Evolutionary conservation across 2,797 vertebrate genomes (phyloP).

Genomic region (Nasua narica): DNA sequence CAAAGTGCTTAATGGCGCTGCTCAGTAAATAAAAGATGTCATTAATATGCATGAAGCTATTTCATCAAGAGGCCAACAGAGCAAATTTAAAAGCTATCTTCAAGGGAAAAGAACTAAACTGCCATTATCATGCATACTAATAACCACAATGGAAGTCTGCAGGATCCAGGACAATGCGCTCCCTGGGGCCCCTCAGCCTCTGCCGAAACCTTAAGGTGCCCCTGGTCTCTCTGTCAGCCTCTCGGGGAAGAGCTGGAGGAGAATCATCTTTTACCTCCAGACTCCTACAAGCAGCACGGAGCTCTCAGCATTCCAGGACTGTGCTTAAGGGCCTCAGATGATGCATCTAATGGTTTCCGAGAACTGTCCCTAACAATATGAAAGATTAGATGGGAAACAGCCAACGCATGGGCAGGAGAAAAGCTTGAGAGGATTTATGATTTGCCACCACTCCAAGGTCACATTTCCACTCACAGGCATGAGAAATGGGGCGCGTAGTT

Average conservation of each 20-base stretch:
- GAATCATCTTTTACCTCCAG: conserved; percentile 28
- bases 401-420: background rate
- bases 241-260: background rate
- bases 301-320: conserved; percentile 9
- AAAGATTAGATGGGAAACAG: conserved; percentile 61
- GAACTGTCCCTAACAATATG: conserved; percentile 48
- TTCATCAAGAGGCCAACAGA: conserved; percentile 75
- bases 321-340: background rate
- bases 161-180: conserved; percentile 42
- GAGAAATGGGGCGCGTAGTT: conserved; percentile 35
- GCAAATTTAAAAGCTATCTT: conserved; percentile 78
- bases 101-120: conserved; percentile 70
- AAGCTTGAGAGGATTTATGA: conserved; percentile 49
- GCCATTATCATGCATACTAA: conserved; percentile 64
- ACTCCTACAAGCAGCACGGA: background rate
- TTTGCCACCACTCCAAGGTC: conserved; percentile 53
- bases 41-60: conserved; percentile 77
- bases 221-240: background rate
- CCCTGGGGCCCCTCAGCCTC: background rate
- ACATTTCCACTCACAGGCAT: conserved; percentile 55
- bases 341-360: conserved; percentile 56
- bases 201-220: conserved; percentile 38
- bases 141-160: conserved; percentile 51
- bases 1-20: conserved; percentile 70
- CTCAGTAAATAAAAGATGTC: conserved; percentile 75